Percentiles rank a stretch among this genome's conserved stretches.
These are phyloP conservation scores for Emydura subglobosa DNA, from an alignment of 2,113 vertebrate species.

Conservation along the genomic window DNA sequence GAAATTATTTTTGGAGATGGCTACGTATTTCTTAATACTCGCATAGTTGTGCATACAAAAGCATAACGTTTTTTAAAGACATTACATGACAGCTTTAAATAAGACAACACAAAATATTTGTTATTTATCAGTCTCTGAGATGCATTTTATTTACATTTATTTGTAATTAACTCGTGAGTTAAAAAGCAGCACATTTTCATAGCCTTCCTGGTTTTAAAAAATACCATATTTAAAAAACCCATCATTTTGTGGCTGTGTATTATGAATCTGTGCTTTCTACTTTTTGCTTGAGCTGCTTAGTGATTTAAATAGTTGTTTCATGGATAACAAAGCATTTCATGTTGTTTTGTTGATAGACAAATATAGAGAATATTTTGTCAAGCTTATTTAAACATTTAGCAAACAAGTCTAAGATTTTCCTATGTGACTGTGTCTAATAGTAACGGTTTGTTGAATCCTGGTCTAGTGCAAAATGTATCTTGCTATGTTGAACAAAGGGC, in stretches of 20 bases:
- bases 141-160: conserved; percentile 49
- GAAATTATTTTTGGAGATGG: conserved; percentile 51
- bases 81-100: conserved; percentile 52
- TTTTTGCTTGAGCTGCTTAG: conserved; percentile 26
- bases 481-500: conserved; percentile 14
- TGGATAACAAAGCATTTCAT: conserved; percentile 37
- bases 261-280: neutral
- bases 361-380: conserved; percentile 50
- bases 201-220: conserved; percentile 60
- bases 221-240: neutral
- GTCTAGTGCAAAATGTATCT: neutral
- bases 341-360: conserved; percentile 14
- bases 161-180: conserved; percentile 54
- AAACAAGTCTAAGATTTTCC: conserved; percentile 34
- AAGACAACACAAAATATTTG: conserved; percentile 31
- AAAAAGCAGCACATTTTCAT: conserved; percentile 50
- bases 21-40: conserved; percentile 30
- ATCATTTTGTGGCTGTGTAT: neutral
- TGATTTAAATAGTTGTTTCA: conserved; percentile 22
- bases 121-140: conserved; percentile 31
- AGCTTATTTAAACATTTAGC: conserved; percentile 22
- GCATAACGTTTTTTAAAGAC: conserved; percentile 11
- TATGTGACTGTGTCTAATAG: neutral
- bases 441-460: neutral
- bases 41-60: conserved; percentile 9